Conservation (phyloP, 1,140 invertebrate genomes). For the Eupeodes corollae region DNA sequence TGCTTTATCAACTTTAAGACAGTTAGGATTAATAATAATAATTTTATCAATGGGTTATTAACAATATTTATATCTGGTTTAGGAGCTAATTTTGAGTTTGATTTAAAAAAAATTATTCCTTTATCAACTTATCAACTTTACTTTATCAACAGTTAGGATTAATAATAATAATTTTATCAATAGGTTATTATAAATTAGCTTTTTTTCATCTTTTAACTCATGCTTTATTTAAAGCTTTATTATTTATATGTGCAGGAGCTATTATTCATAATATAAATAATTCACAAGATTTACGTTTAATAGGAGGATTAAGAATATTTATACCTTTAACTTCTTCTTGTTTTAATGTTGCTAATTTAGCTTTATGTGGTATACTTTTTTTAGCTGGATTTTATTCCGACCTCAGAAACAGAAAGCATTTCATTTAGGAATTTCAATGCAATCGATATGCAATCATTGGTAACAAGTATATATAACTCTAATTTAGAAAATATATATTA, state of each 20-base stretch:
- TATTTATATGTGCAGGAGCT: constrained; percentile 48
- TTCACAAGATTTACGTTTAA: constrained; percentile 51
- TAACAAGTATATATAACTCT: no score
- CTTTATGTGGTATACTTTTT: constrained; percentile 48
- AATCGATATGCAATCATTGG: no score
- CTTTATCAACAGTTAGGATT: constrained; percentile 56
- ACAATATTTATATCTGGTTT: constrained; percentile 51
- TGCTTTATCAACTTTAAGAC: constrained; percentile 59
- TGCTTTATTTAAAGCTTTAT: constrained; percentile 53
- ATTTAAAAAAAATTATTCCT: constrained; percentile 62
- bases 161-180: constrained; percentile 44
- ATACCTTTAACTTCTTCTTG: constrained; percentile 38
- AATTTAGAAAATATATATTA: no score
- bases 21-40: constrained; percentile 55
- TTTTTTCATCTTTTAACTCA: constrained; percentile 55
- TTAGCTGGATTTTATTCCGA: constrained; percentile 53
- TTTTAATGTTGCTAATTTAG: constrained; percentile 43
- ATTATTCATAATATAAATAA: constrained; percentile 49
- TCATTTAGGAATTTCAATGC: constrained; percentile 54
- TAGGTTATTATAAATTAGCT: constrained; percentile 38
- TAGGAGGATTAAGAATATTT: constrained; percentile 36
- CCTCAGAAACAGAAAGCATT: no score
- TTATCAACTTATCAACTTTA: constrained; percentile 56
- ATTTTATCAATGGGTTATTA: constrained; percentile 40
- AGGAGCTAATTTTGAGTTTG: constrained; percentile 48